Evolutionary conservation across 2,797 vertebrate species (phyloP).

Genomic region (Monodelphis domestica): DNA sequence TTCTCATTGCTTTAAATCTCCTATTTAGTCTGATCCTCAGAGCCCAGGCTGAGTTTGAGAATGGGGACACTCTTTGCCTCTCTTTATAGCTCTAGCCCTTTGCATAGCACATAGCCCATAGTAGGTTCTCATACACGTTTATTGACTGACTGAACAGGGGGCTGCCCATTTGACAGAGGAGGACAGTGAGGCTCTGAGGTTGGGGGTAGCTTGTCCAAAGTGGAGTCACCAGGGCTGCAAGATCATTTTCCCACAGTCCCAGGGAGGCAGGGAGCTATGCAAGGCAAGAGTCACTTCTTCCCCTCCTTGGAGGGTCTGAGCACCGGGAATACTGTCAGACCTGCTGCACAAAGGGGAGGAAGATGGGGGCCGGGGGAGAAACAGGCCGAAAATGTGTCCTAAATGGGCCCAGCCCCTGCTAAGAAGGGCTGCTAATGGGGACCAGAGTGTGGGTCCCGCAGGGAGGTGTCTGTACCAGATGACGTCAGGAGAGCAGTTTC

Average conservation of each 20-base stretch:
- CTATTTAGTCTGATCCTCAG: neutral
- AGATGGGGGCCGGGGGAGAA: neutral
- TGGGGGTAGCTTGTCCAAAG: neutral
- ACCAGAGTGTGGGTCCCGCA: constrained; percentile 30
- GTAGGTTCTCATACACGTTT: neutral
- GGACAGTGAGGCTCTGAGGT: neutral
- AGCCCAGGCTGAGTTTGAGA: neutral
- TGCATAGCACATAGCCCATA: neutral
- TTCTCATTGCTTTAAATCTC: neutral
- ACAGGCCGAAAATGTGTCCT: neutral
- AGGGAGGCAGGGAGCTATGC: neutral
- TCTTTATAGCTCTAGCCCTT: too few relatives aligned
- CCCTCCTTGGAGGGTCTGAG: neutral
- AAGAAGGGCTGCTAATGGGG: constrained; percentile 27
- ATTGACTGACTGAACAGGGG: neutral
- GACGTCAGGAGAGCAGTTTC: constrained; percentile 52
- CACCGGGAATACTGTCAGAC: neutral
- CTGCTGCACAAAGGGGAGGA: neutral
- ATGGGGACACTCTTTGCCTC: neutral
- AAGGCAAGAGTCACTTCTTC: neutral
- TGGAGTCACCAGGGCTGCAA: neutral
- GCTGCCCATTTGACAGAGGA: neutral
- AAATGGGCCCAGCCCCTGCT: neutral
- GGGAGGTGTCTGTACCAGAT: constrained; percentile 1
- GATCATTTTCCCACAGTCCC: neutral